Evolutionary conservation across 53 echinoderm and acorn worm genomes (phyloP).

Genomic region (Zoroaster sp.): DNA sequence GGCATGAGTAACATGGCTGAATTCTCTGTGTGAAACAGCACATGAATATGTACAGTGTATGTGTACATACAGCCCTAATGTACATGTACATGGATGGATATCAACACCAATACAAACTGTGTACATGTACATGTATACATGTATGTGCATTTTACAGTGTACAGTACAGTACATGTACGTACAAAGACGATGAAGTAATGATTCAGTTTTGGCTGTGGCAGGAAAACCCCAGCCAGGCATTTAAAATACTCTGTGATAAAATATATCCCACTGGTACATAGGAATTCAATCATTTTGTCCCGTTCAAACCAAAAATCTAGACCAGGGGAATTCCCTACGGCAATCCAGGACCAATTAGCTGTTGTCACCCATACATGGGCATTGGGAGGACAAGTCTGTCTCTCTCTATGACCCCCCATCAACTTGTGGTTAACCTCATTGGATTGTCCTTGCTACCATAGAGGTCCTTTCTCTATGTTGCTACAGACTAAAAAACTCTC

Average conservation of each 20-base stretch:
- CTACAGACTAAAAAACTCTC: background rate
- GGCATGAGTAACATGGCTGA: too few species aligned
- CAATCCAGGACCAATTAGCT: background rate
- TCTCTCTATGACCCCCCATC: background rate
- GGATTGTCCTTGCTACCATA: background rate
- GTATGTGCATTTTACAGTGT: too few species aligned
- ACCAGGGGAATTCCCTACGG: background rate
- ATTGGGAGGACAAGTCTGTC: background rate
- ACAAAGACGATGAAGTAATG: background rate
- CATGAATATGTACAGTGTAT: background rate
- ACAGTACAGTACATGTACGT: background rate
- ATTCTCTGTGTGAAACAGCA: background rate
- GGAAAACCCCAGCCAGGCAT: too few species aligned
- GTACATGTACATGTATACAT: too few species aligned
- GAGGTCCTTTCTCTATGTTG: too few species aligned
- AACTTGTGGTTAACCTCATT: conserved; percentile 37
- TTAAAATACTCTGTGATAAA: too few species aligned
- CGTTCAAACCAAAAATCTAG: background rate
- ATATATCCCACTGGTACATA: too few species aligned
- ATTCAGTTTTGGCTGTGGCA: too few species aligned
- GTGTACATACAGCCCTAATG: background rate
- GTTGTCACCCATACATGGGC: conserved; percentile 1
- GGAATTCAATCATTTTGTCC: too few species aligned
- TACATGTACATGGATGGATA: too few species aligned
- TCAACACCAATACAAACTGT: too few species aligned